Evolutionary conservation across 2,888 invertebrate species (phyloP).

Genomic region (Crossocerus cetratus): DNA sequence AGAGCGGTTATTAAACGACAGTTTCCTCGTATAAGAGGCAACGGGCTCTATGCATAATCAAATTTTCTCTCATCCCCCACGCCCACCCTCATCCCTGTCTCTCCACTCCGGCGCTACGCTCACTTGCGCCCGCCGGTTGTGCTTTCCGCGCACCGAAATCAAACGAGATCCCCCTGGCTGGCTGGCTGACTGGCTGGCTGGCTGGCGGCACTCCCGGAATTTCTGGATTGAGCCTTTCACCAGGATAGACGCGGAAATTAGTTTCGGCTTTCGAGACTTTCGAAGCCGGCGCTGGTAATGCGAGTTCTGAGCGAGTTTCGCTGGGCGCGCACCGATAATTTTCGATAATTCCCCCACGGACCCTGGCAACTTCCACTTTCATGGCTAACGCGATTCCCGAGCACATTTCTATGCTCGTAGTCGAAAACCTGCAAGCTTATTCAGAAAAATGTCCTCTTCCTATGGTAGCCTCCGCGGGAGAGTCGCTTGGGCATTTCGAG

Average conservation of each 20-base stretch:
- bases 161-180: background rate
- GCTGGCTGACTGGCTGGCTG: background rate
- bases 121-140: background rate
- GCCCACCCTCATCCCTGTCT: too few species aligned
- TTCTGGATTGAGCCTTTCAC: conserved; percentile 11
- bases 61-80: background rate
- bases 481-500: too few species aligned
- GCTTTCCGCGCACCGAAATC: background rate
- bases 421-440: background rate
- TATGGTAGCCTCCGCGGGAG: too few species aligned
- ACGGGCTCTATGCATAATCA: background rate
- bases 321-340: conserved; percentile 28
- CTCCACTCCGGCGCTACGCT: background rate
- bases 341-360: conserved; percentile 27
- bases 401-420: background rate
- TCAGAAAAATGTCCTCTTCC: background rate
- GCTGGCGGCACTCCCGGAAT: background rate
- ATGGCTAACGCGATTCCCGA: background rate
- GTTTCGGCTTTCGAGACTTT: conserved; percentile 37
- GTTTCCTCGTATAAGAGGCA: background rate
- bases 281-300: conserved; percentile 31
- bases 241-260: conserved; percentile 39
- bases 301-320: conserved; percentile 40
- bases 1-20: background rate
- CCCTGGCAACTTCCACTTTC: conserved; percentile 1